A percentile compares a stretch with the other conserved stretches of the same genome.
Conservation (phyloP, 2,113 vertebrate genomes). For the Aphyosemion australe region DNA sequence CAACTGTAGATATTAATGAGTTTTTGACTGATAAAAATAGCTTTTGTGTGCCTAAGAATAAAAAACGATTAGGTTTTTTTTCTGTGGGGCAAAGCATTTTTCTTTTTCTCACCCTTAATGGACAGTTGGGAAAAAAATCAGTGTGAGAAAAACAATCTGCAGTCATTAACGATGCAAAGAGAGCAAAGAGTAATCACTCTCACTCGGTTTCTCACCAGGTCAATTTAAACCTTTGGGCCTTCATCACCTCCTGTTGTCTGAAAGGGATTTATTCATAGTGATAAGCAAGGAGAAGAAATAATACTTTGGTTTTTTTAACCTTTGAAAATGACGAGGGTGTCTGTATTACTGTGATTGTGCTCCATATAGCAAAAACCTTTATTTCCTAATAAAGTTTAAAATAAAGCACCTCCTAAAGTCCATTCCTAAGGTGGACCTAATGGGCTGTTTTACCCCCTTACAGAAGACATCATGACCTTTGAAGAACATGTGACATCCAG, state of each 20-base stretch:
- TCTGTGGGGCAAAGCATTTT: slow-evolving; percentile 12
- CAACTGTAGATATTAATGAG: background rate
- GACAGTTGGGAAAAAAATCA: background rate
- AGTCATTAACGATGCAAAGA: slow-evolving; percentile 19
- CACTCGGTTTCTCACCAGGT: slow-evolving; percentile 3
- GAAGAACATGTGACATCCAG: no score
- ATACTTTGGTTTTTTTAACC: no score
- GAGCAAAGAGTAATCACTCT: slow-evolving; percentile 10
- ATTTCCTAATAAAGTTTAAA: no score
- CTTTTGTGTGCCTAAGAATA: background rate
- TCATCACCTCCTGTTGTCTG: background rate
- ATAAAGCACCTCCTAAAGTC: no score
- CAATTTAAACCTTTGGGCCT: background rate
- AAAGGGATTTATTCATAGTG: background rate
- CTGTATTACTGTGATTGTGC: no score
- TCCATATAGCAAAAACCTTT: no score
- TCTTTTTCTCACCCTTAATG: slow-evolving; percentile 29
- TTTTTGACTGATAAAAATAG: background rate
- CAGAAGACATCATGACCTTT: no score
- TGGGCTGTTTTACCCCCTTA: no score
- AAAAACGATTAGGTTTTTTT: background rate
- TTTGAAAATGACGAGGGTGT: no score
- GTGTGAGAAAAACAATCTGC: slow-evolving; percentile 1
- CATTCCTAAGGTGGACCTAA: no score
- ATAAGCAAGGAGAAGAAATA: no score